Base-by-base conservation (phyloP, 2,888 invertebrate genomes). In the Macaria notata region DNA sequence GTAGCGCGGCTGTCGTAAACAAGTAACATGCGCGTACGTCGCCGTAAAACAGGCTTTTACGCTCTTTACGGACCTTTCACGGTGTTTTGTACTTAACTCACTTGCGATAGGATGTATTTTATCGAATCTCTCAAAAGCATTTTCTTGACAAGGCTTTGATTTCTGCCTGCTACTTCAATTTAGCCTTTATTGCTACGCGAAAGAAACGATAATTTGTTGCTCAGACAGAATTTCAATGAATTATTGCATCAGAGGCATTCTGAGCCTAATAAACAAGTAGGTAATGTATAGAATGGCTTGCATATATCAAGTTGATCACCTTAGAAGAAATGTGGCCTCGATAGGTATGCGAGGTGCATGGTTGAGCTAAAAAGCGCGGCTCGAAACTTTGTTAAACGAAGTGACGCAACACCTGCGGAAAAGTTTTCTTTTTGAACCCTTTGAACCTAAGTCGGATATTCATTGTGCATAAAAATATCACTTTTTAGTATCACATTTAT, bases 291-390 rank as follows among this genome's bases (percentile, higher is more conserved):
- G 53, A 69, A 66, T 74, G 4, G 49, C 46, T 63, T 67, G 59
- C 43, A 4, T 29, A 42, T 31, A 56, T 62, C 51, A 66, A 84
- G 75, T 83, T 79, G 87, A 78, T 85, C 79, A 84, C 86, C 84
- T 84, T 78, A 78, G 74, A 84, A 86, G 85, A 86, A 85, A 86
- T 83, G 69, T 78, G 86, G 81, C 88, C 87, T 86, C 86, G 82
- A 41, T 0, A 61, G 79, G 83, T 78, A 84, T 83, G 85, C 73
- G 75, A 62, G 64, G 72, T 73, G 78, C 75, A 75, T 76, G 73
- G 62, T 7, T 57, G 56, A 53, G 51, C 41, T 70, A 65, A 65
- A 73, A 73, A 73, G 74, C 73, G 63, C 63, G 71, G 58, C 61
- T 67, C 71, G 75, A 79, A 77, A 79, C 70, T 75, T 76, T 70